These are phyloP conservation scores for Drosophila sechellia DNA, from an alignment of 1,140 invertebrate genomes.

Conservation along the genomic window DNA sequence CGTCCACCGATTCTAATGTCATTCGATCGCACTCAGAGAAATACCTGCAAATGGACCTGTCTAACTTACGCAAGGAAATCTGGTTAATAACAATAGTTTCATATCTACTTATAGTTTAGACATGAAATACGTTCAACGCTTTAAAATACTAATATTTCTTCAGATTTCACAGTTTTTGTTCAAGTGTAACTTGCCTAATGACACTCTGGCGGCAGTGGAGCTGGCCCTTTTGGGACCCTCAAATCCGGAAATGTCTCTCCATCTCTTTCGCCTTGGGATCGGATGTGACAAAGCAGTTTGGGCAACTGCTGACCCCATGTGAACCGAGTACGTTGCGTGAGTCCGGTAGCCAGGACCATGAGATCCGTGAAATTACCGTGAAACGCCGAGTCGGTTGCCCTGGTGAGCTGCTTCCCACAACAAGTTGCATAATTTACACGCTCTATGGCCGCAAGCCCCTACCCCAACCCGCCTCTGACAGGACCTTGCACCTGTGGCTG, in stretches of 20 bases:
- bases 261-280: slow-evolving; percentile 23
- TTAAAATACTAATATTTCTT: too few species aligned
- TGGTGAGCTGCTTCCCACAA: slow-evolving; percentile 62
- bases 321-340: slow-evolving; percentile 51
- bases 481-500: slow-evolving; percentile 33
- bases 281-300: slow-evolving; percentile 66
- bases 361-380: slow-evolving; percentile 67
- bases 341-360: slow-evolving; percentile 30
- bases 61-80: too few species aligned
- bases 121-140: too few species aligned
- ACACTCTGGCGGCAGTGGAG: slow-evolving; percentile 28
- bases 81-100: too few species aligned
- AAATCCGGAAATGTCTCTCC: slow-evolving; percentile 64
- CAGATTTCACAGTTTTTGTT: neutral
- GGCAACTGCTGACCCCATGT: slow-evolving; percentile 40
- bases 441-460: slow-evolving; percentile 51
- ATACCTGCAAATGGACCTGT: neutral
- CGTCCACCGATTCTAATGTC: slow-evolving; percentile 45
- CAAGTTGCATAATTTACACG: slow-evolving; percentile 72
- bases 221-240: slow-evolving; percentile 61
- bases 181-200: slow-evolving; percentile 59
- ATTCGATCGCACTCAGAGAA: slow-evolving; percentile 20
- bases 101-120: too few species aligned
- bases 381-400: slow-evolving; percentile 61
- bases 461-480: slow-evolving; percentile 50